phyloP scores from a whole-genome alignment of 2,797 vertebrate genomes.

The Danionella dracula region DNA sequence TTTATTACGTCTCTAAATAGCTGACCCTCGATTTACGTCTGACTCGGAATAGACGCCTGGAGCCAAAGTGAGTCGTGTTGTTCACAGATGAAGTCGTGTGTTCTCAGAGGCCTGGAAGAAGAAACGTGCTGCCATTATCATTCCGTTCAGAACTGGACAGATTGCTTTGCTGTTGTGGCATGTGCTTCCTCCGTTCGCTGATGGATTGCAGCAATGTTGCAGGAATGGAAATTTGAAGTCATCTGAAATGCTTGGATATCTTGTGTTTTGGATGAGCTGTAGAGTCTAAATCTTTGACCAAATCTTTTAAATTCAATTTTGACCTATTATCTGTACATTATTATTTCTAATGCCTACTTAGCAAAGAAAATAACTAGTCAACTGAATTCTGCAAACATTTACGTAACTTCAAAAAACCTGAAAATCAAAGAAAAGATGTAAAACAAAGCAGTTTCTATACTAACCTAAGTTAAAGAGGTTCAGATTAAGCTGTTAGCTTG shows the following conservation, averaged over 20 bases:
- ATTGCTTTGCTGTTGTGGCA: conserved; percentile 41
- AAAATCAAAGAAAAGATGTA: too few relatives aligned
- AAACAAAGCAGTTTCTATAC: too few relatives aligned
- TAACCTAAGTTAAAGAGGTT: too few relatives aligned
- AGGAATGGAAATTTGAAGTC: neutral
- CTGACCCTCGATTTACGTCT: conserved; percentile 1
- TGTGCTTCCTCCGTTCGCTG: conserved; percentile 51
- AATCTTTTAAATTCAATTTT: too few relatives aligned
- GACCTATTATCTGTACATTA: too few relatives aligned
- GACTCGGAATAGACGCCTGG: neutral
- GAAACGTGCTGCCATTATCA: conserved; percentile 5
- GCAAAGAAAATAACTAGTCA: too few relatives aligned
- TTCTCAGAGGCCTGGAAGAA: neutral
- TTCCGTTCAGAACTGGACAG: neutral
- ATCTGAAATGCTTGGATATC: neutral
- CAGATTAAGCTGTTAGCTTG: neutral
- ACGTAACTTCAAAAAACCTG: too few relatives aligned
- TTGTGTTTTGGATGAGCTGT: neutral
- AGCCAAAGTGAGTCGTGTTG: neutral
- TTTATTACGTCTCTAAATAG: conserved; percentile 18
- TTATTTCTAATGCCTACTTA: too few relatives aligned
- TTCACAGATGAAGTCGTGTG: neutral
- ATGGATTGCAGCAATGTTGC: neutral
- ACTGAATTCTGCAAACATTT: too few relatives aligned
- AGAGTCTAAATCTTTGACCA: too few relatives aligned